Conservation (phyloP, 2,113 vertebrate species). For the Thamnophis sirtalis region DNA sequence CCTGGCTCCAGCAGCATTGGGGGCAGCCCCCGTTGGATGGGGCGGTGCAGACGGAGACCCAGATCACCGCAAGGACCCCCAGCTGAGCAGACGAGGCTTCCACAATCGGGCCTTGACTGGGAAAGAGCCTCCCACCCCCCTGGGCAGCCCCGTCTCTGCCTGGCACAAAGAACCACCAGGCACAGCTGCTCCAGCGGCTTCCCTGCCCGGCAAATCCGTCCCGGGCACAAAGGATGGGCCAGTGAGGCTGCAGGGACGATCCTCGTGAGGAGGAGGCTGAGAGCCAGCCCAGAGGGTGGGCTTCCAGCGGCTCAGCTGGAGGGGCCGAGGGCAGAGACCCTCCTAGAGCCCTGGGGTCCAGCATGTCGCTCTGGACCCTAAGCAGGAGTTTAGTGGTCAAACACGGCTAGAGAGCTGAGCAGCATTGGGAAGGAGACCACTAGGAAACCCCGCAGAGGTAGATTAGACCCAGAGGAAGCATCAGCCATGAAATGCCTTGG, state of each 20-base stretch:
- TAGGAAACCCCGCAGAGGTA: neutral
- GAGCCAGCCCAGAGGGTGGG: neutral
- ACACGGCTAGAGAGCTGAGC: neutral
- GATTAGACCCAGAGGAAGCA: neutral
- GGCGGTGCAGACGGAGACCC: rapidly evolving
- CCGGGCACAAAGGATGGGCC: neutral
- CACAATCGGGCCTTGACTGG: slow-evolving; percentile 43
- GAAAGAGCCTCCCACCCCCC: neutral
- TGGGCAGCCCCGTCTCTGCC: slow-evolving; percentile 48
- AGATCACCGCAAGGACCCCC: slow-evolving; percentile 10
- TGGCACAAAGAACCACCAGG: slow-evolving; percentile 57
- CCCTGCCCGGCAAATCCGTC: neutral
- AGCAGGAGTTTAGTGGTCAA: neutral
- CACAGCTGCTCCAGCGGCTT: neutral
- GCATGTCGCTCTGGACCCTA: neutral
- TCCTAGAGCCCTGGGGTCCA: neutral
- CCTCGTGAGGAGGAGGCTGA: neutral
- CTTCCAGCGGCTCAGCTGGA: too few species aligned
- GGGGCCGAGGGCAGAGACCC: neutral
- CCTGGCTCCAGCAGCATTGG: neutral
- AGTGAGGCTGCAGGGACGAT: neutral
- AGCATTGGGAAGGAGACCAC: neutral
- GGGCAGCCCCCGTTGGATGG: neutral
- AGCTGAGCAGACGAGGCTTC: slow-evolving; percentile 7
- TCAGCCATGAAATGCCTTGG: neutral